Base-by-base conservation (phyloP, 2,113 vertebrate genomes). In the Bucco capensis region DNA sequence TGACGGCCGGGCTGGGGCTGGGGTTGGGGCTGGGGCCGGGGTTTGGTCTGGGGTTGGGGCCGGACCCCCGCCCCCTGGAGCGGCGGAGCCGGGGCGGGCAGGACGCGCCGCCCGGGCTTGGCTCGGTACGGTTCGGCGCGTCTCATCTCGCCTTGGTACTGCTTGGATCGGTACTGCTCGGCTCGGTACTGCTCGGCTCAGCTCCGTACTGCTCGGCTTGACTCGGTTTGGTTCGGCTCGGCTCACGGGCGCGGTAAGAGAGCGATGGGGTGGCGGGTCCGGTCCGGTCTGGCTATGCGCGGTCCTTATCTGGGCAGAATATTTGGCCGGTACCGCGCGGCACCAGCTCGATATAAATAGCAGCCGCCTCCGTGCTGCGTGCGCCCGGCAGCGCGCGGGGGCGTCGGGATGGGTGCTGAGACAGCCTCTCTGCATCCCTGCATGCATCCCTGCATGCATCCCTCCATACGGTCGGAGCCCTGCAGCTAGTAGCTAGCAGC, bases 221-320 rank as follows among this genome's bases (percentile, higher is more conserved):
- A 49, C 42, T 16, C 27, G 38, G 61, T 42, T 51, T 35, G 57
- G 57, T 21, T 21, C 40, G 14, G 56, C 42, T 16, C 27, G 38
- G 61, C 96, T 98, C 27, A 60, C 66, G 24, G 67, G 30, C 24
- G 33, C 88, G 88, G 88, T 90, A 86, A 90, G 80, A 24, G 53
- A 47, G 75, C n/a, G 42, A 77, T 64, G 93, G 81, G 61, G 76
- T 95, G 83, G 93, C 60, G 95, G 95, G 97, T 33, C 61, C 97
- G 95, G 97, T 27, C 15, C 50, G 50, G 27, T 27, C 17, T 27
- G 86, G 47, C 47, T 57, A 97, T 94, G 97, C 35, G 58, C 97
- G 95, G 97, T 95, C 98, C 98, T 98, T 98, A 98, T 98, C 98
- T 98, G 98, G 98, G 97, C 98, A 98, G 98, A 98, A 97, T 98